Conservation (phyloP, 1,140 invertebrate genomes). For the Apis cerana region DNA sequence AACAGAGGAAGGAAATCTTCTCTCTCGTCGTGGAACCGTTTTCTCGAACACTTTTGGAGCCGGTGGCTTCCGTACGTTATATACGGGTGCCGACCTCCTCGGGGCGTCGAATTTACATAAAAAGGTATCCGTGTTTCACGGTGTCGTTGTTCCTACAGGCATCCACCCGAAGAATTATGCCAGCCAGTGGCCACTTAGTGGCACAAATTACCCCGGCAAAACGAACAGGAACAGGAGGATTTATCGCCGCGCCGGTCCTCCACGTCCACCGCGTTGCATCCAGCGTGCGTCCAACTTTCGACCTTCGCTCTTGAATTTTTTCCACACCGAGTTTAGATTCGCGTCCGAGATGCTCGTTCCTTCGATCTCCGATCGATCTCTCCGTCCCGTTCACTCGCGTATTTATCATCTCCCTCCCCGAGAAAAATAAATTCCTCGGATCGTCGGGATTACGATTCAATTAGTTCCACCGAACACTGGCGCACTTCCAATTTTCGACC, state of each 20-base stretch:
- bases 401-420: no score
- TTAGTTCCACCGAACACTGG: slow-evolving; percentile 36
- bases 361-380: no score
- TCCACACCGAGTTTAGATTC: no score
- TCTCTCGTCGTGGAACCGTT: not conserved
- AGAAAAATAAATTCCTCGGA: slow-evolving; percentile 8
- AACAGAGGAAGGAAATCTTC: not conserved
- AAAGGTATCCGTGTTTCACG: slow-evolving; percentile 58
- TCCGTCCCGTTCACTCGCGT: no score
- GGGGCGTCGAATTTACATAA: slow-evolving; percentile 57
- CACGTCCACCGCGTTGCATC: not conserved
- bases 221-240: slow-evolving; percentile 57
- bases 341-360: no score
- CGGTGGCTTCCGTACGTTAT: slow-evolving; percentile 29
- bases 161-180: slow-evolving; percentile 59
- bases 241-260: slow-evolving; percentile 46
- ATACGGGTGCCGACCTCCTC: slow-evolving; percentile 40
- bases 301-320: slow-evolving; percentile 37
- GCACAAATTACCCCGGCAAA: slow-evolving; percentile 66
- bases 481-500: slow-evolving; percentile 43
- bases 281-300: slow-evolving; percentile 31
- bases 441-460: slow-evolving; percentile 24
- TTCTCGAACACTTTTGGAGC: not conserved
- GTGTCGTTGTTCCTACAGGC: slow-evolving; percentile 57
- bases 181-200: slow-evolving; percentile 58